Base-by-base conservation (phyloP, 2,888 invertebrate genomes). In the Carcina quercana region DNA sequence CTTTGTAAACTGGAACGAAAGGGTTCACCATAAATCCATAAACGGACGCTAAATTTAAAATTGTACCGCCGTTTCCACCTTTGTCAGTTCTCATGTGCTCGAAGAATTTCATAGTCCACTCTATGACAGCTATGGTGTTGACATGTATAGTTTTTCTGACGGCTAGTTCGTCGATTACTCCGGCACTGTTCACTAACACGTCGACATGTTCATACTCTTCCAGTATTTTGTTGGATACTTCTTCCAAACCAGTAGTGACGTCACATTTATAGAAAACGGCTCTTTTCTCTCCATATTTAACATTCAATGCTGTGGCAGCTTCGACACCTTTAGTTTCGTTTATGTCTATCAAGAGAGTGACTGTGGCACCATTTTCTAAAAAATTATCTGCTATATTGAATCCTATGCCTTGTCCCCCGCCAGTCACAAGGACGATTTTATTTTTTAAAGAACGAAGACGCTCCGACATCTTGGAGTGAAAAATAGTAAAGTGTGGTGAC, bases 1-100 rank as follows among this genome's bases (percentile, higher is more conserved):
- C 85, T 3, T 78, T 75, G 52, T 87, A 88, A n/a, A 83, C 64
- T 1, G 87, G 86, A 14, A 72, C 47, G 11, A 71, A 72, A 10
- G 74, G 71, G 17, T 75, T 57, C 0, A 78, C 60, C 41, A 65
- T 58, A 13, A 83, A 60, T 0, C 87, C 88, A 38, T 83, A 70
- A 14, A 85, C 74, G 2, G 88, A 88, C 1, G 87, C 73, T 15
- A 87, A 70, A 53, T 89, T 89, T n/a, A 89, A 68, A 22, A 89
- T 74, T 2, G 79, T 70, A 3, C 89, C 89, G 3, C 88, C 89
- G 13, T 59, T 51, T 1, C 85, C 85, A 1, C 80, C 74, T 20
- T 70, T 72, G 39, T 83, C 70, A 29, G 58, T 70, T 13, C 85
- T 68, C 82, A 88, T 80, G 52, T 82, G 69, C 33, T 86, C 66